Base-by-base conservation (phyloP, 2,888 invertebrate species). In the Caenorhabditis japonica region DNA sequence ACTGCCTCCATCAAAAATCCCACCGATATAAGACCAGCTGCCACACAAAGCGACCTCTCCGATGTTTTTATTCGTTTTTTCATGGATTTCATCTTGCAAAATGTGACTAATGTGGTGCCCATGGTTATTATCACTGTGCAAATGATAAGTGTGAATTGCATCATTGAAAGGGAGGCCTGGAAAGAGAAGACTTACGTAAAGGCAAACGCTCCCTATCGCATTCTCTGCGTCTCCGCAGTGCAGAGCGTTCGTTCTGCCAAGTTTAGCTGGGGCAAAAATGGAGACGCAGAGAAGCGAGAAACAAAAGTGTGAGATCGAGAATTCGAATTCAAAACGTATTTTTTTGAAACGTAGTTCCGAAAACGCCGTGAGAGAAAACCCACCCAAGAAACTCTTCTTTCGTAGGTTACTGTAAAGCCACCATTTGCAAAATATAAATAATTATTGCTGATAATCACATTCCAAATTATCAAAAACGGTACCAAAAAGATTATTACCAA, bases 71-170 rank as follows among this genome's bases (percentile, higher is more conserved):
- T 56, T 21, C 66, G n/a, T 19, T 56, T 56, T 19, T 56, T 66
- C 66, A 66, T 66, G 8, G 25, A 43, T 34, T n/a, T 34, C 56
- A 66, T 56, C 23, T 66, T 66, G 5, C 39, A 56, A 34, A 66
- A 66, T 13, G 66, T 66, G 4, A 66, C 38, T 3, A 15, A 15
- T 15, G 66, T 66, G 5, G 66, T 66, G 0, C 33, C 12, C 66
- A 66, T 66, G 4, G 66, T 66, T 1, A 66, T 56, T 13, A 66
- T 3, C 8, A 66, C 66, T 1, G 66, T 66, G 8, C 47, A 0
- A 12, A 66, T 66, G 25, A 66, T 43, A 12, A 66, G 27, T 0
- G 43, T 17, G 43, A 66, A 56, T 21, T 66, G 66, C 66, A 66
- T 66, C 0, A 56, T 21, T 19, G 66, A 66, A 27, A 66, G 30